A percentile compares a stretch with the other conserved stretches of the same genome.
Evolutionary conservation across 2,113 vertebrate genomes (phyloP).

Genomic region (Oreamnos americanus): DNA sequence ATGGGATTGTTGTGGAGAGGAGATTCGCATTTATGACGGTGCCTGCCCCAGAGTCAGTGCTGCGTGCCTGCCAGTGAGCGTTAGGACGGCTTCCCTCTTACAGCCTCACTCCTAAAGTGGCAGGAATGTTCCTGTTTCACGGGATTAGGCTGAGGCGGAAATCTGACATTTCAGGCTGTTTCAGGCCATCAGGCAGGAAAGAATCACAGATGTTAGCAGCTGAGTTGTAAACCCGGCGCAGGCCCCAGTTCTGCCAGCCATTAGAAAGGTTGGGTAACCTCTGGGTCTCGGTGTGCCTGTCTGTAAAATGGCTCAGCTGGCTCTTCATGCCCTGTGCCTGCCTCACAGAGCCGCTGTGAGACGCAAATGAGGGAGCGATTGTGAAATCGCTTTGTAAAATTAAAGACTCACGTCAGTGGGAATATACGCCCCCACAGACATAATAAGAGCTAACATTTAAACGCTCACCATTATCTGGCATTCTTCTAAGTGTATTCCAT

Average conservation of each 20-base stretch:
- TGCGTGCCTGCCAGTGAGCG: neutral
- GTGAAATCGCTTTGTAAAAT: neutral
- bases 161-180: neutral
- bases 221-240: neutral
- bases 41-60: neutral
- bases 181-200: neutral
- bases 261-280: neutral
- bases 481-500: neutral
- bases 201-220: neutral
- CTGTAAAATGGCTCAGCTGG: neutral
- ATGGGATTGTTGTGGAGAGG: neutral
- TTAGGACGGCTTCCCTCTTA: neutral
- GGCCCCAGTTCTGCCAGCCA: neutral
- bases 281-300: neutral
- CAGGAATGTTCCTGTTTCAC: neutral
- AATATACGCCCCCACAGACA: neutral
- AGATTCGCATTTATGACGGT: too few species aligned
- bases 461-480: neutral
- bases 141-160: neutral
- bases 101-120: neutral
- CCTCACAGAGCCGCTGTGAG: fast-evolving
- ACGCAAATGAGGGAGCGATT: neutral
- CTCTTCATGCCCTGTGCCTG: neutral
- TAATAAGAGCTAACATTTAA: neutral
- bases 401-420: fast-evolving